Evolutionary conservation across 2,888 invertebrate genomes (phyloP).

Genomic region (Criorhina ranunculi): DNA sequence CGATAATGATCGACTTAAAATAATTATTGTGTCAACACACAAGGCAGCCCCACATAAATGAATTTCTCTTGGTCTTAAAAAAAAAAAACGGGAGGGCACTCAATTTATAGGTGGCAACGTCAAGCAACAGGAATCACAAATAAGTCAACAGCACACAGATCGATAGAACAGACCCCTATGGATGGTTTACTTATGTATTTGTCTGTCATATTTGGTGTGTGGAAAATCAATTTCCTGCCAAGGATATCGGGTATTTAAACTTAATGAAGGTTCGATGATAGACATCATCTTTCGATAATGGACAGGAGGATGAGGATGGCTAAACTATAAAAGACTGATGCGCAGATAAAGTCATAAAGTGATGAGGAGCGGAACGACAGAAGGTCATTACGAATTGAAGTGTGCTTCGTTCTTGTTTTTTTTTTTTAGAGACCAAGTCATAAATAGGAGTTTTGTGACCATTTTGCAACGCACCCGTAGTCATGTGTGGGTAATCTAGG

Average conservation of each 20-base stretch:
- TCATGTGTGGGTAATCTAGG: constrained; percentile 22
- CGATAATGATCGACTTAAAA: constrained; percentile 31
- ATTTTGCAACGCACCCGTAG: neutral
- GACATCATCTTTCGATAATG: constrained; percentile 27
- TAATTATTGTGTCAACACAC: constrained; percentile 5
- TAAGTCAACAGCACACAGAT: constrained; percentile 5
- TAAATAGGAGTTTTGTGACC: constrained; percentile 2
- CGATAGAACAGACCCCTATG: neutral
- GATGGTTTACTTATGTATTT: constrained; percentile 1
- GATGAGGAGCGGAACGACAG: neutral
- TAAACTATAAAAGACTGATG: constrained; percentile 17
- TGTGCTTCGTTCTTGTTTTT: neutral
- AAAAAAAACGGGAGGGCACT: neutral
- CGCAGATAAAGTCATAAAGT: constrained; percentile 10
- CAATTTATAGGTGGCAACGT: neutral
- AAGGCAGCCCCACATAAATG: constrained; percentile 16
- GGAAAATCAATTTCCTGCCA: constrained; percentile 25
- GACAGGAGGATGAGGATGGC: neutral
- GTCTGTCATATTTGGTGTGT: constrained; percentile 12
- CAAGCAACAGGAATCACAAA: constrained; percentile 30
- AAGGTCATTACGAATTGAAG: constrained; percentile 4
- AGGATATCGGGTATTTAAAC: constrained; percentile 5
- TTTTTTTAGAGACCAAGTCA: neutral
- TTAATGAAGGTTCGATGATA: constrained; percentile 10
- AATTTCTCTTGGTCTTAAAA: neutral